A percentile compares a stretch with the other conserved stretches of the same genome.
phyloP scores from a whole-genome alignment of 2,113 vertebrate genomes.

The Bubo bubo region DNA sequence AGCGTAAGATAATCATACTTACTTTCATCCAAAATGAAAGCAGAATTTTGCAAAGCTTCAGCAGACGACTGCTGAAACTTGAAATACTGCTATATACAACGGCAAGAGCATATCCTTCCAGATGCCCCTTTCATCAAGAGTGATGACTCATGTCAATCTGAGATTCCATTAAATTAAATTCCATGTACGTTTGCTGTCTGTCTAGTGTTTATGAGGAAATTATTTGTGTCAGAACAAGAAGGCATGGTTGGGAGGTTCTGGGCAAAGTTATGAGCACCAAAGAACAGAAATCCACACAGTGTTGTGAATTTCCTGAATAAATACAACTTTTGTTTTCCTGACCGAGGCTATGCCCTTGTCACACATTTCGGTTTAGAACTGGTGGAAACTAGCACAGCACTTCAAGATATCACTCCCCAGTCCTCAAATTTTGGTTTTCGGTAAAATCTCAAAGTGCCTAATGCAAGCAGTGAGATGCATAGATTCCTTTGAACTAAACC shows the following conservation, averaged over 20 bases:
- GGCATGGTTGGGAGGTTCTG: neutral
- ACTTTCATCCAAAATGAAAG: neutral
- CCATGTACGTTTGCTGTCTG: neutral
- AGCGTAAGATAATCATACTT: neutral
- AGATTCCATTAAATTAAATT: conserved; percentile 1
- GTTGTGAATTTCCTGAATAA: neutral
- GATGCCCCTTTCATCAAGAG: neutral
- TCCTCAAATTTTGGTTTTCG: neutral
- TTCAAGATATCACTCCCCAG: neutral
- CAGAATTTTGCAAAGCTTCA: neutral
- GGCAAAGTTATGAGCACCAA: neutral
- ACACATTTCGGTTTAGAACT: neutral
- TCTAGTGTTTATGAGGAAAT: neutral
- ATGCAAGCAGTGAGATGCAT: neutral
- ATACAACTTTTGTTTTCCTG: neutral
- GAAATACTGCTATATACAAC: neutral
- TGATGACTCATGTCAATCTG: neutral
- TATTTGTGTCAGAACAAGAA: neutral
- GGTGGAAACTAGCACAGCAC: neutral
- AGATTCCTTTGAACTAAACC: neutral
- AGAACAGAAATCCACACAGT: neutral
- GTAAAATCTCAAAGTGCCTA: neutral
- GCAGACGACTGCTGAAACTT: neutral
- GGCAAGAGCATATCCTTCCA: neutral
- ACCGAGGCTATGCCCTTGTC: neutral